Conservation (phyloP, 2,113 vertebrate genomes). For the Ailuropoda melanoleuca region DNA sequence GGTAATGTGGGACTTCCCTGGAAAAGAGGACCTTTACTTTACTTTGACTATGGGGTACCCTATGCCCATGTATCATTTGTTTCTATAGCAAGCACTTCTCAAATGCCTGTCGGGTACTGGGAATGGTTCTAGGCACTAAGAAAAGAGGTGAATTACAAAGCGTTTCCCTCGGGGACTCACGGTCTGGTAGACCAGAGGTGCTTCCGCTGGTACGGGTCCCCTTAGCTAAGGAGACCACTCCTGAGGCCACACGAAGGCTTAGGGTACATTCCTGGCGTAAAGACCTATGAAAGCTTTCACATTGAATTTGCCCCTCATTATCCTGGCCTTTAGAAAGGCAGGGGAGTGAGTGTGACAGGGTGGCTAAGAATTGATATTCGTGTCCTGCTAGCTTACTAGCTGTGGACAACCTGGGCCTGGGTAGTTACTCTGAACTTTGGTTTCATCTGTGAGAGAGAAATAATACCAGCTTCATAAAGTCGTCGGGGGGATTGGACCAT, state of each 20-base stretch:
- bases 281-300: background rate
- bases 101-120: background rate
- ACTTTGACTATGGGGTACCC: background rate
- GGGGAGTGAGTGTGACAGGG: background rate
- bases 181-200: background rate
- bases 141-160: background rate
- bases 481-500: background rate
- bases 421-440: background rate
- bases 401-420: background rate
- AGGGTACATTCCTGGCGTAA: background rate
- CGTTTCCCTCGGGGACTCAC: background rate
- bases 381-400: background rate
- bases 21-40: constrained; percentile 15
- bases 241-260: background rate
- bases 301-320: background rate
- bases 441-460: constrained; percentile 21
- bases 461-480: background rate
- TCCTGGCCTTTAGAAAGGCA: background rate
- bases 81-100: background rate
- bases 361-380: background rate
- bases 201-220: background rate
- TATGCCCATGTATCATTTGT: background rate
- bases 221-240: background rate
- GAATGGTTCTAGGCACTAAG: background rate
- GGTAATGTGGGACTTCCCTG: background rate